phyloP scores from a whole-genome alignment of 2,797 vertebrate genomes.

The Rhadinocentrus ornatus region DNA sequence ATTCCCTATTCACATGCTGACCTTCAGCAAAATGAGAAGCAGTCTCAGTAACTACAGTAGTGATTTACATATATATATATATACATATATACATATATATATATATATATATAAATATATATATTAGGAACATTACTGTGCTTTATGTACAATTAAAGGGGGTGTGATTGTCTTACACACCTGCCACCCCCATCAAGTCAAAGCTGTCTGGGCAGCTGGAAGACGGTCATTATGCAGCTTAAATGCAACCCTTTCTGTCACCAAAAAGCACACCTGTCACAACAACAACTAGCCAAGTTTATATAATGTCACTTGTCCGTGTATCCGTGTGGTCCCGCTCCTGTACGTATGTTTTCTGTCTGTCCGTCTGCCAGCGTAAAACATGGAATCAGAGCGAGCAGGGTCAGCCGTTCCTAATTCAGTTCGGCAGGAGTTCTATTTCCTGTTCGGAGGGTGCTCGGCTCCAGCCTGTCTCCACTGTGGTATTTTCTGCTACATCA shows the following conservation, averaged over 20 bases:
- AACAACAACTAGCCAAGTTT: conserved; percentile 25
- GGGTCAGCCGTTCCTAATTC: conserved; percentile 36
- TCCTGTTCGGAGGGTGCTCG: conserved; percentile 27
- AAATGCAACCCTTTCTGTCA: conserved; percentile 7
- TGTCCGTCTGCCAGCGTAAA: conserved; percentile 18
- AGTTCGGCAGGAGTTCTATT: conserved; percentile 54
- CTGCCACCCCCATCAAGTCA: conserved; percentile 9
- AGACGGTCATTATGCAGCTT: not conserved
- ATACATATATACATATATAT: conserved; percentile 53
- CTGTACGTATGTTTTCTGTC: conserved; percentile 21
- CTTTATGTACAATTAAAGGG: conserved; percentile 17
- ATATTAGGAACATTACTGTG: not conserved
- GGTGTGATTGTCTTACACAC: conserved; percentile 24
- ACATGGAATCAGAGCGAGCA: conserved; percentile 29
- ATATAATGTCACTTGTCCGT: not conserved
- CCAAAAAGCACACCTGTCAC: not conserved
- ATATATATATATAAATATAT: too few species aligned
- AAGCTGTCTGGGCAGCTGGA: not conserved
- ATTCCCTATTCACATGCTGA: conserved; percentile 61
- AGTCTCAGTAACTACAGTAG: conserved; percentile 37
- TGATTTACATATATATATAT: conserved; percentile 56
- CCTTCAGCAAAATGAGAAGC: conserved; percentile 70
- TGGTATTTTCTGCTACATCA: conserved; percentile 67
- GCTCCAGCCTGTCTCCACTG: conserved; percentile 65
- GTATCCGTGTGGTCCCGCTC: conserved; percentile 33